phyloP scores from a whole-genome alignment of 2,888 invertebrate genomes.

The Colostygia pectinataria region DNA sequence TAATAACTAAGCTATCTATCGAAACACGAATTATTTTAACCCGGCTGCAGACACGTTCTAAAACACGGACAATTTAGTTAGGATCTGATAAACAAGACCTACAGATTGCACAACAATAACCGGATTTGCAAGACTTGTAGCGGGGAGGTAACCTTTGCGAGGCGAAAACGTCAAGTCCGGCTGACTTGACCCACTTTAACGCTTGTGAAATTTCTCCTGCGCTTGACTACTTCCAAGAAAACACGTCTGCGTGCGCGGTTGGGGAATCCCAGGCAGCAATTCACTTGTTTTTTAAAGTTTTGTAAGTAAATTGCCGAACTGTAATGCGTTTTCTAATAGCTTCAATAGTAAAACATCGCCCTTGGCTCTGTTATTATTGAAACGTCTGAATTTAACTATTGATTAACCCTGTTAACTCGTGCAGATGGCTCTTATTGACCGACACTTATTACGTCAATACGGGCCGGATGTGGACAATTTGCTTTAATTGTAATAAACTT shows the following conservation, averaged over 20 bases:
- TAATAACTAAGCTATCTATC: not conserved
- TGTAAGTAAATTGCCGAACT: not conserved
- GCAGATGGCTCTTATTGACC: slow-evolving; percentile 74
- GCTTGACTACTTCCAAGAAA: slow-evolving; percentile 70
- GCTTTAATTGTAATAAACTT: slow-evolving; percentile 66
- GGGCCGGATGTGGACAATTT: slow-evolving; percentile 77
- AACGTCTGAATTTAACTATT: slow-evolving; percentile 56
- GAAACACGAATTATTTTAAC: not conserved
- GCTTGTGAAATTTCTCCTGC: slow-evolving; percentile 80
- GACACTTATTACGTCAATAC: slow-evolving; percentile 74
- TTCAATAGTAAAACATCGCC: not conserved
- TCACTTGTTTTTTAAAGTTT: not conserved
- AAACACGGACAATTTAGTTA: slow-evolving; percentile 51
- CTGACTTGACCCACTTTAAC: slow-evolving; percentile 77
- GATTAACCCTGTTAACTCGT: slow-evolving; percentile 58
- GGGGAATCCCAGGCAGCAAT: slow-evolving; percentile 62
- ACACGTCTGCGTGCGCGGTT: slow-evolving; percentile 49
- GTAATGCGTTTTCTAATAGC: not conserved
- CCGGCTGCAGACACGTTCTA: slow-evolving; percentile 39
- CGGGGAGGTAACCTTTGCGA: slow-evolving; percentile 72
- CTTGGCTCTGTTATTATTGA: slow-evolving; percentile 29
- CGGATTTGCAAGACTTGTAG: slow-evolving; percentile 58
- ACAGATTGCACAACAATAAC: slow-evolving; percentile 75
- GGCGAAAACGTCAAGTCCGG: slow-evolving; percentile 79
- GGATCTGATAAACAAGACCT: slow-evolving; percentile 71